Conservation (phyloP, 2,113 vertebrate species). For the Bostrychus sinensis region DNA sequence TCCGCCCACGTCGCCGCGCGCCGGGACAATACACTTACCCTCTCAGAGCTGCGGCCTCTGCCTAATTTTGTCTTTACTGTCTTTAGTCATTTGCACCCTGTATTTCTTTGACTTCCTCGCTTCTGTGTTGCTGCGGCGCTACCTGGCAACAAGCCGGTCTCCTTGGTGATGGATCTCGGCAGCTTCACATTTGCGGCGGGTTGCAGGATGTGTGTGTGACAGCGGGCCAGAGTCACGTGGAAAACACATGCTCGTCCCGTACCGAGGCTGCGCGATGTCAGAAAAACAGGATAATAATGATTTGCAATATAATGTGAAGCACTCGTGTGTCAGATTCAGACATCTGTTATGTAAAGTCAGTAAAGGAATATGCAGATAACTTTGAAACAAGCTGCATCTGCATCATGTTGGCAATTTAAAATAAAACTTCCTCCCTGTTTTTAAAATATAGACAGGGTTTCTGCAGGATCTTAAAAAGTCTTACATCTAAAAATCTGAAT, state of each 20-base stretch:
- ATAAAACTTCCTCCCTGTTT: too few species aligned
- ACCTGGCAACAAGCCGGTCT: constrained; percentile 77
- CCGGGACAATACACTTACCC: neutral
- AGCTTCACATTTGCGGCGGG: constrained; percentile 61
- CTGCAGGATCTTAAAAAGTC: too few species aligned
- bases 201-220: constrained; percentile 45
- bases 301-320: too few species aligned
- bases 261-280: neutral
- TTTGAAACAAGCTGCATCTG: too few species aligned
- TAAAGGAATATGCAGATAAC: too few species aligned
- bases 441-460: too few species aligned
- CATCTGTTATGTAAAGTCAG: too few species aligned
- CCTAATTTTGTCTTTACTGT: constrained; percentile 44
- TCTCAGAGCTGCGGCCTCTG: too few species aligned
- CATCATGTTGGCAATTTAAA: too few species aligned
- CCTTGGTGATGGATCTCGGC: constrained; percentile 71
- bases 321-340: too few species aligned
- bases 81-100: constrained; percentile 18
- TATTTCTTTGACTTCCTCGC: constrained; percentile 8
- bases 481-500: too few species aligned
- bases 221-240: constrained; percentile 41
- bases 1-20: neutral
- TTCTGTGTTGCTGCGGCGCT: constrained; percentile 53
- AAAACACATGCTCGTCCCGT: constrained; percentile 34
- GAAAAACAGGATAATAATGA: too few species aligned